Evolutionary conservation across 1,140 invertebrate genomes (phyloP), one percentile per base, ranked within the genome.

Genomic region (Micrasema longulum): DNA sequence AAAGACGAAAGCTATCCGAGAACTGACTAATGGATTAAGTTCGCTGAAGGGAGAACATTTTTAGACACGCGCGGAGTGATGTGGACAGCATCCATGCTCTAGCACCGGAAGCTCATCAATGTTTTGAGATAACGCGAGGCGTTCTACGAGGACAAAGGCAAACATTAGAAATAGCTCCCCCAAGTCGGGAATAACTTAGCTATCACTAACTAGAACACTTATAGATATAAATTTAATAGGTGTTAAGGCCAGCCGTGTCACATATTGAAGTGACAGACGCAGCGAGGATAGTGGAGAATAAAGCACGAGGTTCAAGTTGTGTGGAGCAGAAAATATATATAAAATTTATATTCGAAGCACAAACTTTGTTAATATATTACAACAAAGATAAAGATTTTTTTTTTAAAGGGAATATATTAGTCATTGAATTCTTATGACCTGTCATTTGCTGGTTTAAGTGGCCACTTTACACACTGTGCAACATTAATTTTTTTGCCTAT

Each of bases 91-190:
- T n/a, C n/a, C n/a, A 36, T 57, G 50, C n/a, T n/a, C 50, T 26
- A 31, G 53, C 31, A 57, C 53, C 53, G 53, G 53, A 57, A 57
- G 20, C 53, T 38, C 53, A 31, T 57, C 53, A 35, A 57, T 35
- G 31, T 57, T 57, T 57, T 35, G 36, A 36, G 31, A 57, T 57
- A 57, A 57, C 16, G 53, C 12, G 53, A 53, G 31, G 20, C 53
- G 36, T 57, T 57, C 53, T 31, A 16, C n/a, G 20, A 53, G 22
- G 26, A 57, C 23, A 57, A 57, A 52, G 20, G 53, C 12, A 57
- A 16, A 14, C 31, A 57, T 36, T 55, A 35, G 26, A 55, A 55
- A 55, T 55, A 55, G 52, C 52, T 31, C 14, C 31, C 23, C 31
- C 1, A 16, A 16, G 53, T 14, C 16, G 23, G 48, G n/a, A 31